Evolutionary conservation across 2,888 invertebrate genomes (phyloP).

Genomic region (Diaphora mendica): DNA sequence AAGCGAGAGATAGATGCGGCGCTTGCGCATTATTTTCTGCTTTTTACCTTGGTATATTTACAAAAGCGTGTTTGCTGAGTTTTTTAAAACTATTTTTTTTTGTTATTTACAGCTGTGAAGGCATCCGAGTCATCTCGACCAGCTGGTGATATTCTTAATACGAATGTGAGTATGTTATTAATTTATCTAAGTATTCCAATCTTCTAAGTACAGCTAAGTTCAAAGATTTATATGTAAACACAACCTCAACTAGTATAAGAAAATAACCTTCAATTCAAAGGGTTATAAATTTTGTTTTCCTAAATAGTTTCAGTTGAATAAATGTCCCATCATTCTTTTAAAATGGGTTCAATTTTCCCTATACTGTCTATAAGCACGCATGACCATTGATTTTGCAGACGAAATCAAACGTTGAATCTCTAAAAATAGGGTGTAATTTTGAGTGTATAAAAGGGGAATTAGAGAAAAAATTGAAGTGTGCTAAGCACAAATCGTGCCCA

Average conservation of each 20-base stretch:
- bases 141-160: no score
- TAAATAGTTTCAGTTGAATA: conserved; percentile 65
- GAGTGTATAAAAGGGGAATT: conserved; percentile 50
- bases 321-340: conserved; percentile 81
- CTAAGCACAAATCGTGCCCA: conserved; percentile 76
- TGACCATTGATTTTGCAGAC: conserved; percentile 50
- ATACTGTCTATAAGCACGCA: conserved; percentile 78
- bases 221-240: not conserved
- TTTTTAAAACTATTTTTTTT: no score
- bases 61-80: no score
- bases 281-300: conserved; percentile 55
- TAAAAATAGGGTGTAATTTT: conserved; percentile 44
- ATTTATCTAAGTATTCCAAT: not conserved
- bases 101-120: no score
- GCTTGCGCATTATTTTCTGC: no score
- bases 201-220: not conserved
- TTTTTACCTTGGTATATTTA: no score
- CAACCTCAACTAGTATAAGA: not conserved
- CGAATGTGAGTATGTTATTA: not conserved
- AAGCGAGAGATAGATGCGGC: no score
- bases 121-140: no score
- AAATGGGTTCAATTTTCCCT: conserved; percentile 76
- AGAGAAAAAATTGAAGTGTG: conserved; percentile 69
- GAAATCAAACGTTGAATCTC: conserved; percentile 30
- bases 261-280: not conserved